Conservation (phyloP, 53 echinoderm and acorn worm species). For the Stichopus horrens region DNA sequence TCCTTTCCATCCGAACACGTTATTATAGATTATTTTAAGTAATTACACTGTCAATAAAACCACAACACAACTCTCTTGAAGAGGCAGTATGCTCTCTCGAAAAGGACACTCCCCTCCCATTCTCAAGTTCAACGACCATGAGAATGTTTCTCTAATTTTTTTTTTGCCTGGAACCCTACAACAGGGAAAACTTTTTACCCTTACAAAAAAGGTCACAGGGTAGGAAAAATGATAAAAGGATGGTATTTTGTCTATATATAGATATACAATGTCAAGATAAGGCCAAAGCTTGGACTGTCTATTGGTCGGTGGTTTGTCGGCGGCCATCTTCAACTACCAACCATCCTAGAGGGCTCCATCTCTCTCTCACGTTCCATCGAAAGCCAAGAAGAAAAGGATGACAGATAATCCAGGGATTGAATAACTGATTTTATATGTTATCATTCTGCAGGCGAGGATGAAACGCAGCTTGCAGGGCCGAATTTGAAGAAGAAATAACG, state of each 20-base stretch:
- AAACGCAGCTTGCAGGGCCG: too few species aligned
- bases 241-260: constrained; percentile 4
- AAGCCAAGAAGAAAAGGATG: background rate
- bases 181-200: background rate
- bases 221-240: background rate
- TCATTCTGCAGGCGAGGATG: too few species aligned
- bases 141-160: background rate
- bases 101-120: background rate
- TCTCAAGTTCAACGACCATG: background rate
- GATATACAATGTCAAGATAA: constrained; percentile 4
- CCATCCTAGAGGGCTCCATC: background rate
- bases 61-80: too few species aligned
- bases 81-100: too few species aligned
- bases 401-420: background rate
- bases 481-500: too few species aligned
- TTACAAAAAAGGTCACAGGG: background rate
- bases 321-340: background rate
- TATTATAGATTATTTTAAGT: too few species aligned
- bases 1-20: too few species aligned
- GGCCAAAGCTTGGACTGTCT: background rate
- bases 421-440: too few species aligned
- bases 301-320: background rate
- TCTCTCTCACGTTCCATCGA: background rate
- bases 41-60: too few species aligned
- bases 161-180: background rate